These are phyloP conservation scores for Gopherus evgoodei DNA, from an alignment of 2,113 vertebrate species.

Conservation along the genomic window DNA sequence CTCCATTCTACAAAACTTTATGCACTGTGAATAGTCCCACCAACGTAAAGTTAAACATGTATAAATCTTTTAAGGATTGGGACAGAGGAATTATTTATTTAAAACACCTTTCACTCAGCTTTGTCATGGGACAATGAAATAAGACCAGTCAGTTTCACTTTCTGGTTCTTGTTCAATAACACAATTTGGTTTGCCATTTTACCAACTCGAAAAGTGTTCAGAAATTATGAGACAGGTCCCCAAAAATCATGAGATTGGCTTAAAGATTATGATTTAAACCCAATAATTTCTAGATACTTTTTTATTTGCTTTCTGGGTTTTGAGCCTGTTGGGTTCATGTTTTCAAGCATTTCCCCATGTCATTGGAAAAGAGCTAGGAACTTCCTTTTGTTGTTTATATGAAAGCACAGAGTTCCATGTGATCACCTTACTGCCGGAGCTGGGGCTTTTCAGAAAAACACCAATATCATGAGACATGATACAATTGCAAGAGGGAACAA, in stretches of 20 bases:
- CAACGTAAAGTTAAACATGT: background rate
- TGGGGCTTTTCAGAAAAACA: constrained; percentile 9
- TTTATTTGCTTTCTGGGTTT: background rate
- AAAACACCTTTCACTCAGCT: background rate
- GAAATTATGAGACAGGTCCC: background rate
- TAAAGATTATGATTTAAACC: background rate
- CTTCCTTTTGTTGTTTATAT: background rate
- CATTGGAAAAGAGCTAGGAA: background rate
- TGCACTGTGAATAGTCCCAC: background rate
- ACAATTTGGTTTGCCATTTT: background rate
- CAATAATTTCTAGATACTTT: background rate
- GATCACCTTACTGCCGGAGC: background rate
- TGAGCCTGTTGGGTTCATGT: background rate
- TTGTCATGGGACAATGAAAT: background rate
- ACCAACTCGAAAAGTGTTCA: background rate
- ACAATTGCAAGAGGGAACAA: background rate
- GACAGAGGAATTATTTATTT: background rate
- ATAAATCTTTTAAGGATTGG: background rate
- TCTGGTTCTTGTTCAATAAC: background rate
- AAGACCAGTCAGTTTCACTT: background rate
- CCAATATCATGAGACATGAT: constrained; percentile 10
- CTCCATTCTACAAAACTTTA: background rate
- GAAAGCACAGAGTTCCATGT: background rate
- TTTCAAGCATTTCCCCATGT: background rate
- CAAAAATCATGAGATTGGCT: background rate